Conservation (phyloP, 1,140 invertebrate genomes). For the Ceratina calcarata region DNA sequence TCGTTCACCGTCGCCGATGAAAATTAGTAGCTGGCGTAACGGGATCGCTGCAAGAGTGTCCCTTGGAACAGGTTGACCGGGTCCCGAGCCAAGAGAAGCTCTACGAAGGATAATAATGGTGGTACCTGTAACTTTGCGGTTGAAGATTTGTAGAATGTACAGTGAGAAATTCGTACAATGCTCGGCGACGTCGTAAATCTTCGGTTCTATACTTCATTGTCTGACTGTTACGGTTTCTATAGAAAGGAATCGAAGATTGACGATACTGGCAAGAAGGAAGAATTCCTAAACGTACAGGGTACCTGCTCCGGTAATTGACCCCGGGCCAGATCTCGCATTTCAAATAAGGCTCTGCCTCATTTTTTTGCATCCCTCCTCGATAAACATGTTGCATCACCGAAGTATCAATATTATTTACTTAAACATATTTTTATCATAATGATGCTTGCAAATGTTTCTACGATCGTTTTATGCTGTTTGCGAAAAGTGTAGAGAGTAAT, state of each 20-base stretch:
- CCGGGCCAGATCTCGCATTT: background rate
- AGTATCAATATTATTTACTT: no score
- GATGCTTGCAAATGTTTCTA: no score
- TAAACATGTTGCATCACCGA: no score
- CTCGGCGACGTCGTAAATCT: slow-evolving; percentile 37
- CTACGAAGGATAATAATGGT: slow-evolving; percentile 40
- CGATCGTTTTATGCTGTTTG: no score
- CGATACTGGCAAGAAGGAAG: background rate
- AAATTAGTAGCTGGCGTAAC: slow-evolving; percentile 36
- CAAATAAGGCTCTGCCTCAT: background rate
- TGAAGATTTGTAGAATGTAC: slow-evolving; percentile 46
- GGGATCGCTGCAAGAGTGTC: slow-evolving; percentile 25
- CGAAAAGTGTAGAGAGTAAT: no score
- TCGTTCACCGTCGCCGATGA: background rate
- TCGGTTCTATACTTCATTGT: background rate
- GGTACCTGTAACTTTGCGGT: slow-evolving; percentile 45
- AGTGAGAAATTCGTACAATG: slow-evolving; percentile 21
- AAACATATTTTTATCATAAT: no score
- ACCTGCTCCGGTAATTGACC: slow-evolving; percentile 43
- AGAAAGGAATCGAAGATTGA: background rate
- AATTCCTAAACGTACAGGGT: background rate
- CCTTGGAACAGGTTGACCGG: slow-evolving; percentile 12
- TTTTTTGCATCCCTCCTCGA: background rate
- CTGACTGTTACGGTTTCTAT: background rate
- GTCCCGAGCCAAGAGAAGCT: slow-evolving; percentile 15